A percentile compares a stretch with the other conserved stretches of the same genome.
These are phyloP conservation scores for Phenganax marumi DNA, from an alignment of 92 coral and sea anemone genomes.

Conservation along the genomic window DNA sequence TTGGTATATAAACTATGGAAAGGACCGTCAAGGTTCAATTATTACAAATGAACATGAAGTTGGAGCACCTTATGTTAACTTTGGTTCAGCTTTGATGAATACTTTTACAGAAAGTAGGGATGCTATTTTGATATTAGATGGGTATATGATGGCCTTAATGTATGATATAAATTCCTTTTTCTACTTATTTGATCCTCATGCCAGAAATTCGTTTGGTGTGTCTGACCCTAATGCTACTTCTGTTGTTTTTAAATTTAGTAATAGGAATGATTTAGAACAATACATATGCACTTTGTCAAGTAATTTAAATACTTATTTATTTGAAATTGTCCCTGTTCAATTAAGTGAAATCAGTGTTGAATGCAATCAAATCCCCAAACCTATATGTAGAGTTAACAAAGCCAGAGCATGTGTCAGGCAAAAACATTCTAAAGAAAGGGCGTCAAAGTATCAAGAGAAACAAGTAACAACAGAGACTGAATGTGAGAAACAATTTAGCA, in stretches of 20 bases:
- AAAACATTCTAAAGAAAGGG: neutral
- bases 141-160: slow-evolving; percentile 1
- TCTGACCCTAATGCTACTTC: neutral
- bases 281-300: neutral
- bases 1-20: too few relatives aligned
- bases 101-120: neutral
- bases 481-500: neutral
- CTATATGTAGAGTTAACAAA: neutral
- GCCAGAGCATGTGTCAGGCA: neutral
- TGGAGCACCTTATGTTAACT: too few relatives aligned
- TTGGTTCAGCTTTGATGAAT: neutral
- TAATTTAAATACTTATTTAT: neutral
- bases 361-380: slow-evolving; percentile 1
- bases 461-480: neutral
- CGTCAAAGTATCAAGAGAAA: too few relatives aligned
- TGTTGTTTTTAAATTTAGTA: neutral
- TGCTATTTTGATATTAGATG: neutral
- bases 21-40: too few relatives aligned
- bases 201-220: neutral
- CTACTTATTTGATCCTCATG: neutral
- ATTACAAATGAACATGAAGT: too few relatives aligned
- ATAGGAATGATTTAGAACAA: neutral
- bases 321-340: neutral
- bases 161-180: neutral
- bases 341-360: neutral